Conservation (phyloP, 37 sponge, comb jelly and placozoan genomes). For the Amphimedon queenslandica region DNA sequence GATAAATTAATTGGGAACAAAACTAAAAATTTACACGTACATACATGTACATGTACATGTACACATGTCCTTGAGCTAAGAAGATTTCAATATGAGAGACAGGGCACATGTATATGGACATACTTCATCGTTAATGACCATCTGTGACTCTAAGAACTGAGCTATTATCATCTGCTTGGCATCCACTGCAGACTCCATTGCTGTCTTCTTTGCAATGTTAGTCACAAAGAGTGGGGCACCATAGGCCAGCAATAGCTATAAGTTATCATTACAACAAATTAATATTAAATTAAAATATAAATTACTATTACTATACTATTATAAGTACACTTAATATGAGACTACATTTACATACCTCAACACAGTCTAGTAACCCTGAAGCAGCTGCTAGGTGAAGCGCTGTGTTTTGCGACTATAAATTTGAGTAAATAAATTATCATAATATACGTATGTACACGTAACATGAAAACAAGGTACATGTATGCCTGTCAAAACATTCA, state of each 20-base stretch:
- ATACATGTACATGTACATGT: too few relatives aligned
- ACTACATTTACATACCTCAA: constrained; percentile 49
- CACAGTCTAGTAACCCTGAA: constrained; percentile 72
- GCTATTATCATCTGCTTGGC: constrained; percentile 68
- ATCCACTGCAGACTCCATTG: constrained; percentile 60
- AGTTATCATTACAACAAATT: not conserved
- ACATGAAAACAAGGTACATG: too few relatives aligned
- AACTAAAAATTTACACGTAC: too few relatives aligned
- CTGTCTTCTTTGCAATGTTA: constrained; percentile 65
- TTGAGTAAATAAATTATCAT: too few relatives aligned
- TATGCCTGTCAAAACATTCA: too few relatives aligned
- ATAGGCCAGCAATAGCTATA: constrained; percentile 66
- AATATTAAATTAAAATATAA: not conserved
- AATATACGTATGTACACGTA: too few relatives aligned
- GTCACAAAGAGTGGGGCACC: constrained; percentile 58
- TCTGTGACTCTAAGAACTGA: constrained; percentile 68
- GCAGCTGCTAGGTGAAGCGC: constrained; percentile 73
- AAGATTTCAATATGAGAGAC: not conserved
- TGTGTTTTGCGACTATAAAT: constrained; percentile 57
- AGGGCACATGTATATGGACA: constrained; percentile 9
- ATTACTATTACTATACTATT: too few relatives aligned
- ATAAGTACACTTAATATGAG: not conserved
- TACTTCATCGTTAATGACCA: constrained; percentile 35
- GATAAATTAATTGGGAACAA: too few relatives aligned
- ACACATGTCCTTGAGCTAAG: not conserved